Evolutionary conservation across 2,888 invertebrate species (phyloP).

Genomic region (Blomia tropicalis): DNA sequence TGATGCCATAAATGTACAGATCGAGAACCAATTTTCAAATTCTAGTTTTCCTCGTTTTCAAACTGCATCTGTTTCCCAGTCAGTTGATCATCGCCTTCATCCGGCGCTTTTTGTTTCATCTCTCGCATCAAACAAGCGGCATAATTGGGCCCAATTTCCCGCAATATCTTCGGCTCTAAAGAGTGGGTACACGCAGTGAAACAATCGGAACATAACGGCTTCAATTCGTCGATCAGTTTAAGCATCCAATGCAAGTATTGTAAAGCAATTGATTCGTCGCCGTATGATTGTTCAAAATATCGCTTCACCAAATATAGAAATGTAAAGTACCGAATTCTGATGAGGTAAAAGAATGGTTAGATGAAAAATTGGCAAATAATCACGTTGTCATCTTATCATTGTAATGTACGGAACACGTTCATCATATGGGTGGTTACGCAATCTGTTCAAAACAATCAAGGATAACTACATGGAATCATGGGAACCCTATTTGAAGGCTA

Average conservation of each 20-base stretch:
- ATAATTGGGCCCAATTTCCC: constrained; percentile 7
- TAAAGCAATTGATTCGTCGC: not conserved
- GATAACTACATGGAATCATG: no score
- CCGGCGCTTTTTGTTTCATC: not conserved
- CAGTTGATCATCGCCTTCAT: not conserved
- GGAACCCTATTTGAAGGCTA: no score
- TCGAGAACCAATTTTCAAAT: no score
- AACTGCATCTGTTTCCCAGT: no score
- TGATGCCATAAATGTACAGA: no score
- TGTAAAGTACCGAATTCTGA: not conserved
- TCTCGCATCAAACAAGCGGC: constrained; percentile 8
- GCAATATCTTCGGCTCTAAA: not conserved
- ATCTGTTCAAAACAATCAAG: no score
- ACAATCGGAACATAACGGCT: not conserved
- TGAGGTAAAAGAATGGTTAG: no score
- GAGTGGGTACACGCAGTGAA: constrained; percentile 5
- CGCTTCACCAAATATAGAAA: constrained; percentile 1
- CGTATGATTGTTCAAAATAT: not conserved
- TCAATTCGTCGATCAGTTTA: not conserved
- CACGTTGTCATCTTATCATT: no score
- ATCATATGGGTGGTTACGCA: no score
- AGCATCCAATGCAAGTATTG: constrained; percentile 2
- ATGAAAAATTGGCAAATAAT: no score
- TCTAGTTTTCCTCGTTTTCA: no score
- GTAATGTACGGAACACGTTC: no score